Evolutionary conservation across 53 echinoderm and acorn worm species (phyloP).

Genomic region (Echinarachnius parma): DNA sequence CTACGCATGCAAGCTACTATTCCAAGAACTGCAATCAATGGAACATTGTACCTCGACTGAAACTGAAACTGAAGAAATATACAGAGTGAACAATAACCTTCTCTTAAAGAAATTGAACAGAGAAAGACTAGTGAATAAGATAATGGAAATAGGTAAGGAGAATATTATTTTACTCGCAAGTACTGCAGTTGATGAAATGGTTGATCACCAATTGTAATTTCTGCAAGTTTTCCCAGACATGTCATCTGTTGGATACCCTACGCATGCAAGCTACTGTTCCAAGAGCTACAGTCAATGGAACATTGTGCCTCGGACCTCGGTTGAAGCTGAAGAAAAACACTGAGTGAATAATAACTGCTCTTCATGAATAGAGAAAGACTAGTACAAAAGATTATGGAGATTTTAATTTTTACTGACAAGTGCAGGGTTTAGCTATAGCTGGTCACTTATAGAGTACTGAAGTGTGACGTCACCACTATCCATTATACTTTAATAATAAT

Average conservation of each 20-base stretch:
- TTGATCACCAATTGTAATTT: no score
- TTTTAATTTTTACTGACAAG: no score
- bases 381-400: not conserved
- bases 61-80: conserved; percentile 59
- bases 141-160: not conserved
- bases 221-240: no score
- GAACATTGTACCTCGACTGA: conserved; percentile 85
- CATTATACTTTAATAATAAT: no score
- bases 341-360: conserved; percentile 14
- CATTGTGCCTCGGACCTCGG: conserved; percentile 80
- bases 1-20: conserved; percentile 82
- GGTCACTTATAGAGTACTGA: no score
- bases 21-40: conserved; percentile 92
- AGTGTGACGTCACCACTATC: no score
- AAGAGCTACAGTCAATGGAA: conserved; percentile 93
- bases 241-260: conserved; percentile 83
- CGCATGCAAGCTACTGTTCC: conserved; percentile 85
- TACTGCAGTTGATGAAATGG: not conserved
- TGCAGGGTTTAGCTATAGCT: no score
- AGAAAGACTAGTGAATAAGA: not conserved
- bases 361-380: not conserved
- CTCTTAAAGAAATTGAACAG: not conserved
- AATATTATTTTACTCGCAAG: not conserved
- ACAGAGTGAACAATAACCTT: conserved; percentile 28
- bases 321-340: conserved; percentile 65